These are phyloP conservation scores for Laterallus jamaicensis DNA, from an alignment of 2,113 vertebrate species.

Conservation along the genomic window DNA sequence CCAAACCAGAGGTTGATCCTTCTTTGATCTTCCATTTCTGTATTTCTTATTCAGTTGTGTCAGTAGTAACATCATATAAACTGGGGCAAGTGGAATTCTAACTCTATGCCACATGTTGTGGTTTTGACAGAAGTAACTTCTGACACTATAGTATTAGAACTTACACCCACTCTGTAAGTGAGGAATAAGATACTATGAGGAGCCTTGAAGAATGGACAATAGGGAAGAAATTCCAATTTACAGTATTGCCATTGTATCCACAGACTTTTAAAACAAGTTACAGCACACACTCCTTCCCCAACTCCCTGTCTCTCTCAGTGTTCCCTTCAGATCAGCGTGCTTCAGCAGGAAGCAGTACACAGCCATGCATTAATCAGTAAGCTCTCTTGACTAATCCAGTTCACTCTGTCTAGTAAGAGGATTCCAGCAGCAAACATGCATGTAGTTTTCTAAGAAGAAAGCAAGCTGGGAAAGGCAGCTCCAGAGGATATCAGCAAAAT, in stretches of 20 bases:
- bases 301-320: background rate
- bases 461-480: constrained; percentile 30
- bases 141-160: background rate
- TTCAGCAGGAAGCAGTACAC: background rate
- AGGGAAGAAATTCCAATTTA: background rate
- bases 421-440: constrained; percentile 49
- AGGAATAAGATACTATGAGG: background rate
- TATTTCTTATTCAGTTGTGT: background rate
- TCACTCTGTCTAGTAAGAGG: constrained; percentile 50
- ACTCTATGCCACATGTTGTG: background rate
- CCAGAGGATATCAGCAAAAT: constrained; percentile 34
- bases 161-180: background rate
- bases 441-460: constrained; percentile 53
- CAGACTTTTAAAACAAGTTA: background rate
- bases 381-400: constrained; percentile 50
- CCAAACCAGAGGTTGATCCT: background rate
- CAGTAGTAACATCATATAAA: background rate
- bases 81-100: background rate
- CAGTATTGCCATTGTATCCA: background rate
- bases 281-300: background rate
- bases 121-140: background rate
- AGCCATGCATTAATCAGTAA: constrained; percentile 57
- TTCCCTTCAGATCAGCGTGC: background rate
- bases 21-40: background rate
- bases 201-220: background rate